These are phyloP conservation scores for Paracentrotus lividus DNA, from an alignment of 53 echinoderm and acorn worm genomes.

Conservation along the genomic window DNA sequence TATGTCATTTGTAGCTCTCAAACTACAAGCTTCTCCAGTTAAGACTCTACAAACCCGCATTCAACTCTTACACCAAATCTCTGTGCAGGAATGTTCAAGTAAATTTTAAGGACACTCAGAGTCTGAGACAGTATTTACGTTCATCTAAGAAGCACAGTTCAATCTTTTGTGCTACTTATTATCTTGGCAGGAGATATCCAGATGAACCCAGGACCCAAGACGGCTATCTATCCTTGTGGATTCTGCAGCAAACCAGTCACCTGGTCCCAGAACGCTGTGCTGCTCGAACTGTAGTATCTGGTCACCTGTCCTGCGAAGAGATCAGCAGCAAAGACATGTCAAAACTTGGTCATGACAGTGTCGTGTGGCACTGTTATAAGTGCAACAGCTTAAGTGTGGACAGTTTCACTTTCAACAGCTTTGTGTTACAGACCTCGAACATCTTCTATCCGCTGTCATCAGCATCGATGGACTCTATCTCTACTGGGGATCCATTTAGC, in stretches of 20 bases:
- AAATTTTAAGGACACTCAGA: no score
- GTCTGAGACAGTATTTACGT: not conserved
- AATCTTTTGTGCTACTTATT: not conserved
- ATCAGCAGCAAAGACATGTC: not conserved
- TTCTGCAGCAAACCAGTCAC: constrained; percentile 43
- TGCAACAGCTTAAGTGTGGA: not conserved
- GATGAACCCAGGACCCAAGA: constrained; percentile 43
- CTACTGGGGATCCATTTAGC: not conserved
- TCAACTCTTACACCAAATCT: not conserved
- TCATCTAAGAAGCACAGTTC: constrained; percentile 10
- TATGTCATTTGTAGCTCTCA: not conserved
- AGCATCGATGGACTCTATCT: not conserved
- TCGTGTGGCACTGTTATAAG: not conserved
- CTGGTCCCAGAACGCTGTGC: constrained; percentile 61
- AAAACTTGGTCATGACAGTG: not conserved
- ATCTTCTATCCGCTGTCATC: not conserved
- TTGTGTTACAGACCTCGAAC: not conserved
- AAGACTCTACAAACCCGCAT: not conserved
- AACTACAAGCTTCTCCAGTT: not conserved
- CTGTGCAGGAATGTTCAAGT: not conserved
- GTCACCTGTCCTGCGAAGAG: constrained; percentile 1
- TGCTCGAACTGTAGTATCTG: constrained; percentile 59
- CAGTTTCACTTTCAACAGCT: not conserved
- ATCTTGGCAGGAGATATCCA: constrained; percentile 18
- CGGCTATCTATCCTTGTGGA: constrained; percentile 53